Base-by-base conservation (phyloP, 2,888 invertebrate genomes). In the Anthophora plumipes region DNA sequence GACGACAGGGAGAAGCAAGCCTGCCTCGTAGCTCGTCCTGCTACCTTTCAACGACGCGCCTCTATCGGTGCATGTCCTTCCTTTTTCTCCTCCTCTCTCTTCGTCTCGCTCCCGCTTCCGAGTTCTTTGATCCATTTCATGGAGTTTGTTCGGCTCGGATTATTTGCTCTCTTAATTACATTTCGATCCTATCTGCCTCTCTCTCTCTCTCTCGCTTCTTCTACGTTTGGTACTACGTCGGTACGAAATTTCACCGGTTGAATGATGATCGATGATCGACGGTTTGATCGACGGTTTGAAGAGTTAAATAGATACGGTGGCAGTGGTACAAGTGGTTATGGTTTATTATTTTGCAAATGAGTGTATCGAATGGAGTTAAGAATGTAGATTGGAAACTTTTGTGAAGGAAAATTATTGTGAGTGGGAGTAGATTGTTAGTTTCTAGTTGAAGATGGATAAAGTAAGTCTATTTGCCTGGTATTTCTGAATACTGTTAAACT, bases 111-210 rank as follows among this genome's bases (percentile, higher is more conserved):
- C 80, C 76, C 87, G 81, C 80, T 83, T 76, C 73, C 84, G 82
- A 86, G 89, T 90, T 90, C 92, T 92, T 92, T 93, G 92, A 92
- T 92, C 92, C 90, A 84, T 77, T 85, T 86, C 83, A 82, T 79
- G 82, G 88, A 91, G 90, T 92, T 92, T 89, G 88, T 90, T 89
- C 87, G 86, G 83, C 87, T 89, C 89, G 89, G 90, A 91, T 92
- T 92, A 92, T 92, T 92, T 92, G 89, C 92, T 86, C 89, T 89
- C 88, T 91, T 92, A 92, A 92, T 92, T 92, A 91, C 91, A 92
- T 92, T 92, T 92, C 90, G 88, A 89, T 88, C 87, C 89, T 80
- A 80, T 77, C 79, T 83, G 70, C 57, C 57, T 80, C 80, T 61
- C 77, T 37, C 46, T 43, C 64, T 57, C 54, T 72, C 57, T 9